Base-by-base conservation (phyloP, 2,888 invertebrate species). In the Alsophila aescularia region DNA sequence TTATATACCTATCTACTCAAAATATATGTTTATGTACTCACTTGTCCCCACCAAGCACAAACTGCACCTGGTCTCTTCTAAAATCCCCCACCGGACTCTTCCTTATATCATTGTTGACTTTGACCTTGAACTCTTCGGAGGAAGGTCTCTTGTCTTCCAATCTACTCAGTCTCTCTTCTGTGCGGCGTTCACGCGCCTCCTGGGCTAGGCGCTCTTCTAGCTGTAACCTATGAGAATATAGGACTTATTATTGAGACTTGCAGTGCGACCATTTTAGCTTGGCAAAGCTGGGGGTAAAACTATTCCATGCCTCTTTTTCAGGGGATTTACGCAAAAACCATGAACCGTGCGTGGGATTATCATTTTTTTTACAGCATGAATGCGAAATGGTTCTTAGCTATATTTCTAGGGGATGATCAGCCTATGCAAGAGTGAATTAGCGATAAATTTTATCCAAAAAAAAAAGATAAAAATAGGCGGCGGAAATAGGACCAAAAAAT, bases 11-110 rank as follows among this genome's bases (percentile, higher is more conserved):
- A n/a, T n/a, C n/a, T n/a, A n/a, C n/a, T n/a, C n/a, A n/a, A n/a
- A n/a, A n/a, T n/a, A n/a, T n/a, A n/a, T n/a, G n/a, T n/a, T n/a
- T n/a, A n/a, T n/a, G n/a, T 44, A 79, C 88, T 82, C 39, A 90
- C 90, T 90, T 92, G 51, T 92, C 92, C 0, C 92, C 92, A 0
- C 92, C 92, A 7, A 92, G 62, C 29, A 87, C 71, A 57, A 92
- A 92, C 52, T 90, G 87, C 34, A 92, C 91, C 35, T 77, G 79
- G 9, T 90, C 91, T 56, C 78, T 78, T 43, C 77, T 75, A 53
- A 82, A 66, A 12, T 89, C 87, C 10, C 83, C 85, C 0, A 70
- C 66, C 6, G 90, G 89, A 61, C 86, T 88, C 71, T 79, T 83
- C 48, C 90, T 69, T 41, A 82, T 73, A 45, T 90, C 90, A 50